A percentile compares a stretch with the other conserved stretches of the same genome.
phyloP scores from a whole-genome alignment of 2,113 vertebrate genomes.

The Panthera tigris region DNA sequence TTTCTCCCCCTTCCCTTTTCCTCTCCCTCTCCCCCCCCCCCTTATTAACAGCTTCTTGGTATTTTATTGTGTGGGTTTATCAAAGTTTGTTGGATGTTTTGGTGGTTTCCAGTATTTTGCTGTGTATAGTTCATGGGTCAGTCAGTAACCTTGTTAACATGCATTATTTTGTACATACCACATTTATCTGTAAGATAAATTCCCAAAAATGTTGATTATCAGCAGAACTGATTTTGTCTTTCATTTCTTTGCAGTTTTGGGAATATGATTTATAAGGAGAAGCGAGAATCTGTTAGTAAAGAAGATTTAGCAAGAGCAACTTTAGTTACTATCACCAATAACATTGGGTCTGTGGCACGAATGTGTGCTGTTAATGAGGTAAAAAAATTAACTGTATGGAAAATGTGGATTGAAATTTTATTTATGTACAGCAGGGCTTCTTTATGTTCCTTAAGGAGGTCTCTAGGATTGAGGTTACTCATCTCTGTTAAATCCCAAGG shows the following conservation, averaged over 20 bases:
- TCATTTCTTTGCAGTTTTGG: slow-evolving; percentile 85
- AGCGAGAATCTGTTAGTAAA: slow-evolving; percentile 89
- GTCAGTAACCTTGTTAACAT: background rate
- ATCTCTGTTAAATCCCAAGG: background rate
- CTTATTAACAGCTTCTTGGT: background rate
- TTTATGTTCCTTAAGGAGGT: background rate
- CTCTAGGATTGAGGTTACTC: background rate
- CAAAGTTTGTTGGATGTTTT: background rate
- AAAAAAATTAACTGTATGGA: slow-evolving; percentile 69
- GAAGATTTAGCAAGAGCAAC: slow-evolving; percentile 90
- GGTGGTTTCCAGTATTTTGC: background rate
- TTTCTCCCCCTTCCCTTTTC: background rate
- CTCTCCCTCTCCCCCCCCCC: no score
- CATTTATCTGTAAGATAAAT: background rate
- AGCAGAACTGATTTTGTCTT: slow-evolving; percentile 7
- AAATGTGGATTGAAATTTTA: background rate
- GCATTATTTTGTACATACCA: background rate
- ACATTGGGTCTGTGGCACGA: slow-evolving; percentile 88
- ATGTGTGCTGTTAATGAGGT: slow-evolving; percentile 92
- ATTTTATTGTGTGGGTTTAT: background rate
- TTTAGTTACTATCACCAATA: slow-evolving; percentile 90
- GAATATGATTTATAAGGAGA: slow-evolving; percentile 92
- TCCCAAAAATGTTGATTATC: background rate
- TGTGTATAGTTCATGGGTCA: background rate
- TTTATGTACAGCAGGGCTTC: background rate